Conservation (phyloP, 23 tunicate genomes). For the Ascidia mentula region DNA sequence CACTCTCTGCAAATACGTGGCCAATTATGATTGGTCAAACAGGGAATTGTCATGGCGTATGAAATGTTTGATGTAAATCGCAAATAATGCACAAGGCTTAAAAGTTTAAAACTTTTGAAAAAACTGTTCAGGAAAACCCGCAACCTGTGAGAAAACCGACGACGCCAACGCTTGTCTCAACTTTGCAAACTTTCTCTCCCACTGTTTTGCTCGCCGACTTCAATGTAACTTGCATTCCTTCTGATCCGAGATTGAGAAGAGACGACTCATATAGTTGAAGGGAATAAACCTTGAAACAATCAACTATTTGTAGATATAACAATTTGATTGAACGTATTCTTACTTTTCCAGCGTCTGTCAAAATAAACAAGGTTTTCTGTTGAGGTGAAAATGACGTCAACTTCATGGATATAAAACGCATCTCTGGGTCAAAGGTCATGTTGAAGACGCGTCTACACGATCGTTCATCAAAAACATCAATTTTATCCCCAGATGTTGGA, state of each 20-base stretch:
- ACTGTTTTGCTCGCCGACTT: slow-evolving; percentile 85
- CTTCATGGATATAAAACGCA: slow-evolving; percentile 88
- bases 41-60: too few species aligned
- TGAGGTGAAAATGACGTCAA: slow-evolving; percentile 71
- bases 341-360: slow-evolving; percentile 93
- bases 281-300: slow-evolving; percentile 64
- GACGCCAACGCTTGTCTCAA: slow-evolving; percentile 85
- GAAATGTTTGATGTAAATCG: too few species aligned
- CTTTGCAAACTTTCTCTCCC: slow-evolving; percentile 80
- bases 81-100: too few species aligned
- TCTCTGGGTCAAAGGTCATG: slow-evolving; percentile 99
- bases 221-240: slow-evolving; percentile 93
- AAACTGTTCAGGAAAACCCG: too few species aligned
- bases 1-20: slow-evolving; percentile 54
- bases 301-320: too few species aligned
- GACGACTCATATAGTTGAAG: slow-evolving; percentile 84
- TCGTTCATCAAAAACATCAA: slow-evolving; percentile 94
- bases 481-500: slow-evolving; percentile 89
- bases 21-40: too few species aligned
- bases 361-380: slow-evolving; percentile 86
- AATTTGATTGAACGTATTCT: too few species aligned
- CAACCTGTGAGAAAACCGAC: slow-evolving; percentile 83
- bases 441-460: slow-evolving; percentile 91
- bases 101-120: too few species aligned
- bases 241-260: slow-evolving; percentile 86